These are phyloP conservation scores for Orthosia gothica DNA, from an alignment of 2,888 invertebrate species.

Conservation along the genomic window DNA sequence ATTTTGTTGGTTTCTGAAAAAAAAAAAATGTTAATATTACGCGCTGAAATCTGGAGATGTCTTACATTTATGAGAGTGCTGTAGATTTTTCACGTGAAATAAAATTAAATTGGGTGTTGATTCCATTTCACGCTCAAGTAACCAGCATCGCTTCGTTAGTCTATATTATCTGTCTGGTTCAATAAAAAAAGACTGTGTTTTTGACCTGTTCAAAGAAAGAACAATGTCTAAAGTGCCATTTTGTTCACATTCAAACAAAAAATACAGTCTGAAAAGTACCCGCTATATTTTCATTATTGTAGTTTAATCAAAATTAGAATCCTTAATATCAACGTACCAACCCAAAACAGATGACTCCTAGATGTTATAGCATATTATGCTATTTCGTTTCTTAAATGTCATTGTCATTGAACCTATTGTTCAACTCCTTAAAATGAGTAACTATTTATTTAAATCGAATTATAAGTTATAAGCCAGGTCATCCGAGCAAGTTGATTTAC, in stretches of 20 bases:
- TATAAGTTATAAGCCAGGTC: not conserved
- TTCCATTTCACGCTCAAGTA: slow-evolving; percentile 39
- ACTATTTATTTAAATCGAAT: not conserved
- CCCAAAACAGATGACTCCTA: not conserved
- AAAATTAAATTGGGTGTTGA: slow-evolving; percentile 44
- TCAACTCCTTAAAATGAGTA: not conserved
- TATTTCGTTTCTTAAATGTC: too few relatives aligned
- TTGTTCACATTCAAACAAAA: slow-evolving; percentile 11
- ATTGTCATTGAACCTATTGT: not conserved
- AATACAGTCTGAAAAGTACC: not conserved
- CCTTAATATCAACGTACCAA: not conserved
- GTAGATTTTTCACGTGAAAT: slow-evolving; percentile 53
- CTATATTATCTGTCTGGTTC: slow-evolving; percentile 43
- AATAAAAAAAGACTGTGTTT: slow-evolving; percentile 37
- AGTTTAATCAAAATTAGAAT: not conserved
- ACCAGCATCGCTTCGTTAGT: slow-evolving; percentile 41
- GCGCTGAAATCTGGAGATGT: slow-evolving; percentile 37
- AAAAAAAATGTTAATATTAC: slow-evolving; percentile 38
- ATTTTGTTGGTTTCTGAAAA: slow-evolving; percentile 59
- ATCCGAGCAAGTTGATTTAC: not conserved
- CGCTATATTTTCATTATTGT: not conserved
- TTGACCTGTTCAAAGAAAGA: slow-evolving; percentile 14
- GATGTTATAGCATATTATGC: not conserved
- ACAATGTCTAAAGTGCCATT: slow-evolving; percentile 9
- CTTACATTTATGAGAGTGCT: slow-evolving; percentile 26